Evolutionary conservation across 2,113 vertebrate genomes (phyloP), one percentile per base, ranked within the genome.

Genomic region (Oxygymnocypris stewartii): DNA sequence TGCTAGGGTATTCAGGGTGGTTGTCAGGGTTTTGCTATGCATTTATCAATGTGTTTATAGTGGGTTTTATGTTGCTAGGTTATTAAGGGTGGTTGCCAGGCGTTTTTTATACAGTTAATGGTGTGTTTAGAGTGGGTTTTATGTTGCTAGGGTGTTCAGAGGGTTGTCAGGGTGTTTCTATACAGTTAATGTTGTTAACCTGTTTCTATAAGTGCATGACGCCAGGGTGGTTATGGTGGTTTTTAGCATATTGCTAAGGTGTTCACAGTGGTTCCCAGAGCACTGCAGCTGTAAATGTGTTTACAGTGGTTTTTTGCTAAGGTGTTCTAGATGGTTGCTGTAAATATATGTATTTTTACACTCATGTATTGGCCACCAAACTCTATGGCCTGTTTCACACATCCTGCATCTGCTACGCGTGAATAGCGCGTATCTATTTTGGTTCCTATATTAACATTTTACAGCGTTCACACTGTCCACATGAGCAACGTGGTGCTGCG

Each of bases 371-470:
- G 42, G 23, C 12, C 0, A 1, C 18, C 18, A 20, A 73, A 73
- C 35, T 40, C 16, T 35, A 71, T 11, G 18, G 35, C 69, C 9
- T 42, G 40, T 74, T 74, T 74, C 23, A 74, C 11, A 44, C 23
- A 74, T 25, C 2, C 40, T 75, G 73, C 20, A 25, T 47, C 40
- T 47, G 40, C 73, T 47, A 25, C 6, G 11, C 44, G 40, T 14
- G 40, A 75, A 23, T 75, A 23, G 40, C 2, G 1, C 4, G 9
- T 14, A 75, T 47, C 40, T 75, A 47, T 75, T 75, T 44, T 75
- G 40, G 40, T 25, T 1, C 10, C 23, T 75, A 44, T 75, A 47
- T 75, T 75, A 44, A 75, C 73, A 75, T 75, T 75, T 75, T 75
- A 75, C 73, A 47, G 40, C 40, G 3, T 13, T 25, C 40, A 14